Conservation (phyloP, 2,113 vertebrate species). For the Amblyornis subalaris region DNA sequence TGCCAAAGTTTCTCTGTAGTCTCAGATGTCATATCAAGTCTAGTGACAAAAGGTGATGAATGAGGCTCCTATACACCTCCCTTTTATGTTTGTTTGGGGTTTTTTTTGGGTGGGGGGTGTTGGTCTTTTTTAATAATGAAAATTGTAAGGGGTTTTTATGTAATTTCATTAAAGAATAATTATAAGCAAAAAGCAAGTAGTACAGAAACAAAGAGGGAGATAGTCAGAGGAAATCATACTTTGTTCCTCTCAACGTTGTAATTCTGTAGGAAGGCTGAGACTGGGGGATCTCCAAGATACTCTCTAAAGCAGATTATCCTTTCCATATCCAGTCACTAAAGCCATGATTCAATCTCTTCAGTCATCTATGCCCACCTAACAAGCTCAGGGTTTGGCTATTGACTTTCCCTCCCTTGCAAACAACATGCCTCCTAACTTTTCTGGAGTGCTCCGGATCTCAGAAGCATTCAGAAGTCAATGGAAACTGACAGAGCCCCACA, state of each 20-base stretch:
- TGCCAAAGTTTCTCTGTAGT: constrained; percentile 53
- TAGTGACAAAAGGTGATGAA: constrained; percentile 52
- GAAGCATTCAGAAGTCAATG: neutral
- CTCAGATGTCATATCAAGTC: constrained; percentile 48
- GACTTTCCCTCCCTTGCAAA: neutral
- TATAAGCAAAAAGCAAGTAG: neutral
- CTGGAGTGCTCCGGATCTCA: neutral
- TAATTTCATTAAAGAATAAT: neutral
- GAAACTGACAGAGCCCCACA: neutral
- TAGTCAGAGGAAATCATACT: neutral
- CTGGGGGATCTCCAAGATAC: neutral
- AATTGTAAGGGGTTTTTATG: neutral
- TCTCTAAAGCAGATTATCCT: neutral
- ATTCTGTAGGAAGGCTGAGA: neutral
- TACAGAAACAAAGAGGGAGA: neutral
- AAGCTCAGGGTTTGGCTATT: neutral
- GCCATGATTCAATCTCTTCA: neutral
- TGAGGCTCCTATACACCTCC: neutral
- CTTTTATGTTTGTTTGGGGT: neutral
- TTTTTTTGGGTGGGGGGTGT: neutral
- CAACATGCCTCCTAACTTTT: neutral
- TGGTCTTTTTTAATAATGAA: neutral
- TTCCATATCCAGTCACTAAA: neutral
- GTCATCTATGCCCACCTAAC: neutral
- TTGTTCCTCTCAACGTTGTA: neutral